Base-by-base conservation (phyloP, 2,113 vertebrate species). In the Lutjanus erythropterus region DNA sequence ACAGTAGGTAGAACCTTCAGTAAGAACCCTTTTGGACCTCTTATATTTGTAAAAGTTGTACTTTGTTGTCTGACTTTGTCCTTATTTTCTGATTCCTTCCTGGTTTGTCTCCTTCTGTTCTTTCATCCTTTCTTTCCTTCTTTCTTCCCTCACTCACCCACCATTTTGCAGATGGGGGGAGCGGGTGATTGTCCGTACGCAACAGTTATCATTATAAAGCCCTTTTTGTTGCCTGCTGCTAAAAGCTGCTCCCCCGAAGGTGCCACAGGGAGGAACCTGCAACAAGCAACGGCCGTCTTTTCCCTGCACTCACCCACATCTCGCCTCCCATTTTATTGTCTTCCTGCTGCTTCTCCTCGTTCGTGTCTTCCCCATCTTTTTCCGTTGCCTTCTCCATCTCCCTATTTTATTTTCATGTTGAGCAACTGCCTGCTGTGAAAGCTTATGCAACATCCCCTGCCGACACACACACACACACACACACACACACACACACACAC, bases 351-450 rank as follows among this genome's bases (percentile, higher is more conserved):
- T 52, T 69, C 74, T 78, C 31, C 71, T 79, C 78, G 62, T 56
- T 65, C 29, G n/a, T 46, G 31, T 53, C 49, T 41, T 69, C 49
- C 50, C 61, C 71, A 53, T 58, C 42, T 46, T 77, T 69, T 83
- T 47, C 74, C 29, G 37, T 69, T 77, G 58, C 72, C 46, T 42
- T 67, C 71, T 37, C 16, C 44, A 41, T 60, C 70, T 74, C 66
- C 42, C 29, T 68, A 73, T 86, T 86, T 84, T 72, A 86, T 78
- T 83, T 78, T 84, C 61, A 71, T 50, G 41, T 67, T 35, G 60
- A 72, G 74, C 71, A 75, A 39, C 66, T 76, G 79, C 84, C 85
- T 75, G 64, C 77, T 86, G 83, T 41, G 78, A 85, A 73, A 61
- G 60, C 74, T 83, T 86, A 86, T 42, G 80, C 69, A 84, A 73